Evolutionary conservation across 37 sponge, comb jelly and placozoan genomes (phyloP).

Genomic region (Aphrocallistes beatrix): DNA sequence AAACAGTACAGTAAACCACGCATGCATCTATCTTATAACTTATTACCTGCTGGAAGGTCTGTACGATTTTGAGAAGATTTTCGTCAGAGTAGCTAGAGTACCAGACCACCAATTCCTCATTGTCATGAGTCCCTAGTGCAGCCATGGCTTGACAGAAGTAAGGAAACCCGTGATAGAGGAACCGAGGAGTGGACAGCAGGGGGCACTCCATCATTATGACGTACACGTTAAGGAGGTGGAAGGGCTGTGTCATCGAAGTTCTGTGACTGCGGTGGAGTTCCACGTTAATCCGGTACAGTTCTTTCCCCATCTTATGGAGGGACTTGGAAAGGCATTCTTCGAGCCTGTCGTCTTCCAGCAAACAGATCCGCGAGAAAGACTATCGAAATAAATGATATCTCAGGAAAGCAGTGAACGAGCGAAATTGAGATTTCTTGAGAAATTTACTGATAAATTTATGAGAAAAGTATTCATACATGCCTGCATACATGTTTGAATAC

Average conservation of each 20-base stretch:
- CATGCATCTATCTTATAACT: no score
- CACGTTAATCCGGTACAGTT: slow-evolving; percentile 8
- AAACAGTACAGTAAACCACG: no score
- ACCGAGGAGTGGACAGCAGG: slow-evolving; percentile 62
- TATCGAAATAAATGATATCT: not conserved
- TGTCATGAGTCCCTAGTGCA: slow-evolving; percentile 21
- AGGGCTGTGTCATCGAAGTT: not conserved
- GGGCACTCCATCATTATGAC: slow-evolving; percentile 66
- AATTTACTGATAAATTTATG: no score
- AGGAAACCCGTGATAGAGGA: slow-evolving; percentile 41
- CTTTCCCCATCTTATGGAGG: slow-evolving; percentile 32
- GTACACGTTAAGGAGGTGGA: slow-evolving; percentile 36
- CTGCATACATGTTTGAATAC: no score
- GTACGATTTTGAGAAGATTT: slow-evolving; percentile 31
- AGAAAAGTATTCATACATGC: no score
- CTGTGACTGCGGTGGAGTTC: not conserved
- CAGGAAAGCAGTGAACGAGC: no score
- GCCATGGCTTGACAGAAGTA: slow-evolving; percentile 31
- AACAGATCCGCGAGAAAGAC: slow-evolving; percentile 24
- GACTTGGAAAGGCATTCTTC: slow-evolving; percentile 47
- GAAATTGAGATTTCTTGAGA: no score
- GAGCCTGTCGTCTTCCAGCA: slow-evolving; percentile 29
- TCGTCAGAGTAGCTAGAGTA: slow-evolving; percentile 38
- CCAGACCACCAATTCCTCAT: slow-evolving; percentile 42
- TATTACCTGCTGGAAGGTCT: slow-evolving; percentile 45